Evolutionary conservation across 1,140 invertebrate species (phyloP).

Genomic region (Parasteatoda tepidariorum): DNA sequence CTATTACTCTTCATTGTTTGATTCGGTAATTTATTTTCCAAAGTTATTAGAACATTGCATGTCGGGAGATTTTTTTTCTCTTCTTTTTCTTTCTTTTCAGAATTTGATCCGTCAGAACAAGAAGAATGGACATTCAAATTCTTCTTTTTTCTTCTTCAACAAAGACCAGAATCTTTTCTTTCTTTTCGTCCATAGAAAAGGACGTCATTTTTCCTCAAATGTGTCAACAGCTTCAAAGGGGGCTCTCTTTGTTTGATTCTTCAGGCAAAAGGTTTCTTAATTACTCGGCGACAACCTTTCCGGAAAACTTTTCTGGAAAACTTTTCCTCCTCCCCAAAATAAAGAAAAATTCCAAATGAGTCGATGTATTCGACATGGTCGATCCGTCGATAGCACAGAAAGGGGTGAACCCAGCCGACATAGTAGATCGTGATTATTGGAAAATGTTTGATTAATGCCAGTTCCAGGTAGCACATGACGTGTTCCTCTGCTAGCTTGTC

Average conservation of each 20-base stretch:
- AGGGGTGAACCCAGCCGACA: neutral
- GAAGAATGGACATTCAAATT: conserved; percentile 50
- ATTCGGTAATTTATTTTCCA: conserved; percentile 40
- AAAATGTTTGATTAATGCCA: conserved; percentile 44
- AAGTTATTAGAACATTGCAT: conserved; percentile 42
- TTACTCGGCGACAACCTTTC: conserved; percentile 19
- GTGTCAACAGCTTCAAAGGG: conserved; percentile 34
- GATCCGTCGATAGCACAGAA: conserved; percentile 13
- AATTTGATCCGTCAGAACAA: conserved; percentile 21
- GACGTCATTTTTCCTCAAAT: conserved; percentile 39
- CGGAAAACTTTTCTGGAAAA: conserved; percentile 6
- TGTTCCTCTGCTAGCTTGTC: conserved; percentile 5
- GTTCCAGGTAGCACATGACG: conserved; percentile 49
- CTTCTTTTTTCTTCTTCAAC: conserved; percentile 16
- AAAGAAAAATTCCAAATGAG: neutral
- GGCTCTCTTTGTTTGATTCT: conserved; percentile 11
- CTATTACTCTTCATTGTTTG: conserved; percentile 1
- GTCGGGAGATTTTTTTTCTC: conserved; percentile 8
- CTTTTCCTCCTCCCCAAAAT: neutral
- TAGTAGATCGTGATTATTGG: conserved; percentile 35
- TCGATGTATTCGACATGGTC: conserved; percentile 9
- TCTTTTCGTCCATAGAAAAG: conserved; percentile 43
- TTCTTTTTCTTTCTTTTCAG: neutral
- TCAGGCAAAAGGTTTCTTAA: conserved; percentile 11
- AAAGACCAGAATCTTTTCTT: conserved; percentile 16